These are phyloP conservation scores for Cyanistes caeruleus DNA, from an alignment of 2,113 vertebrate genomes.

Conservation along the genomic window DNA sequence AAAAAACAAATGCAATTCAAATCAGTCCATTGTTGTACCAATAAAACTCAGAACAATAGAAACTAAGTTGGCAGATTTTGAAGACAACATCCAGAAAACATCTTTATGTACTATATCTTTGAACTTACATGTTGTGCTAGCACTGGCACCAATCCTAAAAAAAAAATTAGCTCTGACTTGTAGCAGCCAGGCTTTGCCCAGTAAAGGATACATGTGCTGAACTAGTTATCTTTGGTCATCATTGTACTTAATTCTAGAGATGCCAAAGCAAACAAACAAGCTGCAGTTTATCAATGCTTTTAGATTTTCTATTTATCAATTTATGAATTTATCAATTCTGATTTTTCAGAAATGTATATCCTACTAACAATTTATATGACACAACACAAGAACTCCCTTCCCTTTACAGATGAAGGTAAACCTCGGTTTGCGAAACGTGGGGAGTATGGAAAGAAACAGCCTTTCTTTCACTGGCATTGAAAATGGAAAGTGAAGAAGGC, in stretches of 20 bases:
- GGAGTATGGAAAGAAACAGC: background rate
- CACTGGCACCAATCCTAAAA: background rate
- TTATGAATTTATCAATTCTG: background rate
- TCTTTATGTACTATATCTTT: slow-evolving; percentile 15
- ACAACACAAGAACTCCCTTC: background rate
- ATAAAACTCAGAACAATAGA: slow-evolving; percentile 31
- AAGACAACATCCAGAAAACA: slow-evolving; percentile 37
- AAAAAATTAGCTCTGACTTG: slow-evolving; percentile 20
- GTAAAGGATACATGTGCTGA: background rate
- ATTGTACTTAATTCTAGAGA: background rate
- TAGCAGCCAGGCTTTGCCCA: background rate
- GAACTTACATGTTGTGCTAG: background rate
- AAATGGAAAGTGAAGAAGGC: background rate
- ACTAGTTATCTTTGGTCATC: background rate
- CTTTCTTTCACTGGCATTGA: background rate
- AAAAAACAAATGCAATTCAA: slow-evolving; percentile 48
- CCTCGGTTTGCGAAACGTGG: background rate
- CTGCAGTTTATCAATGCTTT: background rate
- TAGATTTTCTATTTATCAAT: background rate
- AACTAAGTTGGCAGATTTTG: slow-evolving; percentile 21
- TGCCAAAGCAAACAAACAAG: background rate
- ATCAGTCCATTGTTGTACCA: slow-evolving; percentile 45
- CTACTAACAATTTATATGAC: background rate
- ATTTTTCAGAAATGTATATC: background rate
- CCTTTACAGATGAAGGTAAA: background rate